Evolutionary conservation across 2,888 invertebrate genomes (phyloP).

Genomic region (Scaptomyza caliginosa): DNA sequence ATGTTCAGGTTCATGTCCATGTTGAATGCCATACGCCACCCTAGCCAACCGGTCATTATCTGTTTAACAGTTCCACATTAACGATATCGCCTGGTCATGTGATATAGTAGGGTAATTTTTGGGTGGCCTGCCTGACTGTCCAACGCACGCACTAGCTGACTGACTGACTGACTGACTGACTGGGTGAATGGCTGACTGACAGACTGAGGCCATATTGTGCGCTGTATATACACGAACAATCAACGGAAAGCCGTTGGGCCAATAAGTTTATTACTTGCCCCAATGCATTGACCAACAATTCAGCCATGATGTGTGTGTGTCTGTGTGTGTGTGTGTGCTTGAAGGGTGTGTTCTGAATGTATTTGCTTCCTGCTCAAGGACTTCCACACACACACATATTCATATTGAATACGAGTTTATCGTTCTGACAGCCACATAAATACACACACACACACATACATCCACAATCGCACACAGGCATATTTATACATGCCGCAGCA

Average conservation of each 20-base stretch:
- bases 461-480: slow-evolving; percentile 1
- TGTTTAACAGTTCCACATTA: slow-evolving; percentile 81
- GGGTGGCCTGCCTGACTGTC: slow-evolving; percentile 11
- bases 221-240: slow-evolving; percentile 60
- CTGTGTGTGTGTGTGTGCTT: background rate
- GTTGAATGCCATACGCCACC: slow-evolving; percentile 14
- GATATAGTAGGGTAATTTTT: slow-evolving; percentile 49
- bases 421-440: slow-evolving; percentile 51
- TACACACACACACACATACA: slow-evolving; percentile 29
- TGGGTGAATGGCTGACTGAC: slow-evolving; percentile 3
- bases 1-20: slow-evolving; percentile 10
- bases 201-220: slow-evolving; percentile 47
- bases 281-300: slow-evolving; percentile 72
- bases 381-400: slow-evolving; percentile 45
- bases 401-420: slow-evolving; percentile 59
- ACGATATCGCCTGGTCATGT: slow-evolving; percentile 62
- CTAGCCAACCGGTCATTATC: slow-evolving; percentile 70
- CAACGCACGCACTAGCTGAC: background rate
- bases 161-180: background rate
- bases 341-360: slow-evolving; percentile 24
- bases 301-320: slow-evolving; percentile 21
- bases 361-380: slow-evolving; percentile 56
- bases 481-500: slow-evolving; percentile 30
- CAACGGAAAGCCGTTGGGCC: slow-evolving; percentile 71
- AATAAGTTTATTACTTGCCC: slow-evolving; percentile 79